These are phyloP conservation scores for Reinhardtius hippoglossoides DNA, from an alignment of 2,113 vertebrate genomes.

Conservation along the genomic window DNA sequence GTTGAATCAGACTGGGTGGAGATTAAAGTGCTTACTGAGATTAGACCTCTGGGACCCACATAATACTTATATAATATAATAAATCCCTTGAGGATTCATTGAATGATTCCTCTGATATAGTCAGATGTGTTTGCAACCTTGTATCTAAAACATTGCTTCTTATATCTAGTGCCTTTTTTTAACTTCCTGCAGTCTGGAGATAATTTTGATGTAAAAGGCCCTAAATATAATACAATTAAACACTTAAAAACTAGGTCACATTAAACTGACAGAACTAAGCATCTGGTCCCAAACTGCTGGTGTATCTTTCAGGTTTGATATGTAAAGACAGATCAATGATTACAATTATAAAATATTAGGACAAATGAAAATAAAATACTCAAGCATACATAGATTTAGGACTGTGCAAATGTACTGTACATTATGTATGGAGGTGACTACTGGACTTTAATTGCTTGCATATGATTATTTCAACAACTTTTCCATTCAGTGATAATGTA, in stretches of 20 bases:
- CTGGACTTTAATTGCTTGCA: not conserved
- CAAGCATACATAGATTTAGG: not conserved
- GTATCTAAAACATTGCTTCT: not conserved
- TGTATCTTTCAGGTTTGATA: not conserved
- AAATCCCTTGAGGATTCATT: constrained; percentile 3
- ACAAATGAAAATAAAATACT: too few species aligned
- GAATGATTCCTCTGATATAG: too few species aligned
- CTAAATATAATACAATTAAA: not conserved
- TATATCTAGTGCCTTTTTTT: not conserved
- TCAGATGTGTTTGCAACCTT: not conserved
- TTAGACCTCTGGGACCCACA: not conserved
- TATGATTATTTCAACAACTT: not conserved
- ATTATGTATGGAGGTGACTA: not conserved
- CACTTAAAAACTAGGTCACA: not conserved
- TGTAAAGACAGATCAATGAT: too few species aligned
- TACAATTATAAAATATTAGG: too few species aligned
- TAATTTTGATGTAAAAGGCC: too few species aligned
- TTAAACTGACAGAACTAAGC: not conserved
- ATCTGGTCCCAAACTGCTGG: not conserved
- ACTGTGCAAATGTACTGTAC: not conserved
- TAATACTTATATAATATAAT: constrained; percentile 1
- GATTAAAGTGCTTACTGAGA: constrained; percentile 14
- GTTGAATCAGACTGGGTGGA: constrained; percentile 10
- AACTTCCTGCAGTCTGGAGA: not conserved
- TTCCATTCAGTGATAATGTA: too few species aligned